Evolutionary conservation across 2,888 invertebrate genomes (phyloP), one percentile per base, ranked within the genome.

Genomic region (Odontothrips loti): DNA sequence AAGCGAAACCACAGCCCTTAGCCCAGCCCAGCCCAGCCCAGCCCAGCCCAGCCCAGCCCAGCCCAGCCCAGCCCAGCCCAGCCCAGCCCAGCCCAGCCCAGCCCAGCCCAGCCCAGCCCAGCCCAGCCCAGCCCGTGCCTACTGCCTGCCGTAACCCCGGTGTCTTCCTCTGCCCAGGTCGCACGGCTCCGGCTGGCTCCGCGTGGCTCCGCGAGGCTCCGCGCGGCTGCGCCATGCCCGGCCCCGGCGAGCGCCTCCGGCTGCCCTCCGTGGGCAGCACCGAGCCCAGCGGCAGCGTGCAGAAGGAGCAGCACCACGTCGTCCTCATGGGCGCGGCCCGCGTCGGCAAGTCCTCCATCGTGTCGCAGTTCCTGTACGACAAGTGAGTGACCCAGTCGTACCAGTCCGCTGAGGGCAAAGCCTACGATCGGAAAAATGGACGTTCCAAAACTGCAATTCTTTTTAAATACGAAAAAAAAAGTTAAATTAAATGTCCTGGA

Each of bases 291-390:
- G 68, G 68, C 68, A 75, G 68, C 68, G 79, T 80, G 15, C 80
- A 75, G 47, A 81, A 82, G 81, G 84, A 85, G 82, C 83, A 85
- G 78, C 86, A 86, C 79, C 86, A 88, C 34, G 86, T 88, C 51
- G 87, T 88, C 58, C 85, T 88, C 82, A 87, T 88, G 87, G 88
- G 88, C 20, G 85, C 86, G 1, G 90, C 90, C 0, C 87, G 89
- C 82, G 91, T 91, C 80, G 92, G 92, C 23, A 92, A 92, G 85
- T 90, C 91, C 75, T 89, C 90, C 84, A 90, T 92, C 83, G 88
- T 92, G 82, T 89, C 90, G 81, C 88, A 91, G 82, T 92, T 91
- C 86, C 87, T 92, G 43, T 90, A 90, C 85, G 89, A 90, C 83
- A 82, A 87, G 17, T 92, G 89, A 86, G 86, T 88, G 15, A 87